phyloP scores from a whole-genome alignment of 2,888 invertebrate genomes.

The Mycalesis mineus region DNA sequence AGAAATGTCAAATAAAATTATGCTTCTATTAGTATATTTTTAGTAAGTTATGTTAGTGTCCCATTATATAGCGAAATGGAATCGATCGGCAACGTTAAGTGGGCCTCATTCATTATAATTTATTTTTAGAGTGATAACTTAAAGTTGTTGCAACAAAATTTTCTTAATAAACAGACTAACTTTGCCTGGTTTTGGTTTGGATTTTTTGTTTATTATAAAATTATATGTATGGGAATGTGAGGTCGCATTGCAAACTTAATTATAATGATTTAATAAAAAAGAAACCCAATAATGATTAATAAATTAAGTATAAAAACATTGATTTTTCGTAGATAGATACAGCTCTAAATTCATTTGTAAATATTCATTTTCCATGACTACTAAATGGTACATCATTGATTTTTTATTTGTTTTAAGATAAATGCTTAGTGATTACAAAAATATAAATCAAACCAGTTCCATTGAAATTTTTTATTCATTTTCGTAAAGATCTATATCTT shows the following conservation, averaged over 20 bases:
- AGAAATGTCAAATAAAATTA: conserved; percentile 65
- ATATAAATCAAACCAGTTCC: background rate
- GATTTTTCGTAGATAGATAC: conserved; percentile 1
- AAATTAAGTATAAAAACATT: background rate
- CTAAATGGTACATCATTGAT: no score
- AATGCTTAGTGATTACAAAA: background rate
- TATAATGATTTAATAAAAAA: background rate
- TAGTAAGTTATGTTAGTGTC: conserved; percentile 70
- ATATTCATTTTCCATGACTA: background rate
- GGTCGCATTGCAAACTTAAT: background rate
- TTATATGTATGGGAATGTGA: conserved; percentile 21
- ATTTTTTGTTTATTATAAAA: conserved; percentile 34
- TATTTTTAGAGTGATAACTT: conserved; percentile 74
- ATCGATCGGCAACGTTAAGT: conserved; percentile 55
- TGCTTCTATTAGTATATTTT: conserved; percentile 72
- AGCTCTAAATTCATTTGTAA: conserved; percentile 1
- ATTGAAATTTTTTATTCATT: background rate
- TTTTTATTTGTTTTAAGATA: background rate
- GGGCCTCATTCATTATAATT: conserved; percentile 70
- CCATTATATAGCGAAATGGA: conserved; percentile 66
- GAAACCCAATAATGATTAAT: background rate
- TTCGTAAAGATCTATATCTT: no score
- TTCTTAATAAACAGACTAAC: conserved; percentile 76
- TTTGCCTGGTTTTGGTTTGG: conserved; percentile 65
- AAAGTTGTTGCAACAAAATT: conserved; percentile 72